Evolutionary conservation across 1,140 invertebrate species (phyloP).

Genomic region (Halyomorpha halys): DNA sequence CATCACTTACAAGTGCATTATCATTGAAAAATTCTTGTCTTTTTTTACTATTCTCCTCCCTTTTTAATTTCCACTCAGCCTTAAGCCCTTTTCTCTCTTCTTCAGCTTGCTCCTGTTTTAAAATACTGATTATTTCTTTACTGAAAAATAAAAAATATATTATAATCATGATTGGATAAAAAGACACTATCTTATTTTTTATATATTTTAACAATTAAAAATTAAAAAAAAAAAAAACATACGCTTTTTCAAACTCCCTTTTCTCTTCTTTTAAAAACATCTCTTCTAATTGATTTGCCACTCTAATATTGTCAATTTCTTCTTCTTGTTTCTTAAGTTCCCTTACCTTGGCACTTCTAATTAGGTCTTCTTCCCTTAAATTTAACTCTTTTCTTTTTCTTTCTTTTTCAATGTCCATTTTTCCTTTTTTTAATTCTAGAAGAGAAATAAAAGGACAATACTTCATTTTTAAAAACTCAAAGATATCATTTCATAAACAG

Average conservation of each 20-base stretch:
- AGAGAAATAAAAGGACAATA: no score
- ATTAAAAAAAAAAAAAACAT: background rate
- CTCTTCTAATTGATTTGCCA: background rate
- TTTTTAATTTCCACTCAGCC: no score
- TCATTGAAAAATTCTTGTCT: no score
- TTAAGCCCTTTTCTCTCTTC: no score
- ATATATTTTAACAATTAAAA: background rate
- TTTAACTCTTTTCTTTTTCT: background rate
- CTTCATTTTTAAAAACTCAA: no score
- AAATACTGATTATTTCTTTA: background rate
- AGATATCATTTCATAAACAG: no score
- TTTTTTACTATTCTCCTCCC: no score
- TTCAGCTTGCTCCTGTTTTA: no score
- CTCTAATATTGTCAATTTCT: background rate
- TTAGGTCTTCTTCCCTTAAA: background rate
- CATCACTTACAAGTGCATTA: no score
- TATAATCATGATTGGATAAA: background rate
- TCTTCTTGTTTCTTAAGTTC: background rate
- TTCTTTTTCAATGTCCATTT: background rate
- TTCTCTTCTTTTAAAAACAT: background rate
- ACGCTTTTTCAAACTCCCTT: conserved; percentile 1
- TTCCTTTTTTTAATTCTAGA: background rate
- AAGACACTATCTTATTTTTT: background rate
- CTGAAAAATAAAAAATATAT: background rate
- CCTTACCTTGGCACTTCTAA: background rate